Conservation (phyloP, 2,797 vertebrate genomes). For the Cyprinella venusta region DNA sequence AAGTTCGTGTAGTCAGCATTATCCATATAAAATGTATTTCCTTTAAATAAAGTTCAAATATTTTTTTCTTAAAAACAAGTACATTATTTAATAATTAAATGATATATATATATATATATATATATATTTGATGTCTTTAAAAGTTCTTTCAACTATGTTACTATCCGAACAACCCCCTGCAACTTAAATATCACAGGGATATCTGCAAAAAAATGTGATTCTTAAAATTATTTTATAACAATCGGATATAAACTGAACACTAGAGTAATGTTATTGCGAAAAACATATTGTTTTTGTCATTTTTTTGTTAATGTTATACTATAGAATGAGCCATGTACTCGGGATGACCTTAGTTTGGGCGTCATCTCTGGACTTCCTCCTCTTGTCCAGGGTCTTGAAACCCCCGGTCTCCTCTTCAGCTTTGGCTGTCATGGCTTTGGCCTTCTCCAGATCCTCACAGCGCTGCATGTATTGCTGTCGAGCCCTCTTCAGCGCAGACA, state of each 20-base stretch:
- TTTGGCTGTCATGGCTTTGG: slow-evolving; percentile 78
- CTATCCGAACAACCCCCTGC: too few relatives aligned
- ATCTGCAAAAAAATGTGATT: background rate
- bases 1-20: background rate
- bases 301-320: too few relatives aligned
- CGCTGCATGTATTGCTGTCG: slow-evolving; percentile 87
- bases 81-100: background rate
- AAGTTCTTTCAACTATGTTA: too few relatives aligned
- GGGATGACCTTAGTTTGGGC: slow-evolving; percentile 82
- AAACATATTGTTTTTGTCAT: background rate
- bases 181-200: background rate
- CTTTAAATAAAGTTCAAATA: background rate
- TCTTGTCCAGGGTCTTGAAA: slow-evolving; percentile 88
- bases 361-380: slow-evolving; percentile 88
- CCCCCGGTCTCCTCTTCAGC: slow-evolving; percentile 78
- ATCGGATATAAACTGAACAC: background rate
- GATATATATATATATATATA: too few relatives aligned
- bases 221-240: too few relatives aligned
- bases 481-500: slow-evolving; percentile 82
- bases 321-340: background rate
- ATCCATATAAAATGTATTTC: background rate
- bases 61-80: background rate
- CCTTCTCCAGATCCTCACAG: slow-evolving; percentile 87
- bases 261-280: background rate
- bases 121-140: too few relatives aligned